A percentile compares a stretch with the other conserved stretches of the same genome.
Conservation (phyloP, 2,888 invertebrate species). For the Dynastes maya region DNA sequence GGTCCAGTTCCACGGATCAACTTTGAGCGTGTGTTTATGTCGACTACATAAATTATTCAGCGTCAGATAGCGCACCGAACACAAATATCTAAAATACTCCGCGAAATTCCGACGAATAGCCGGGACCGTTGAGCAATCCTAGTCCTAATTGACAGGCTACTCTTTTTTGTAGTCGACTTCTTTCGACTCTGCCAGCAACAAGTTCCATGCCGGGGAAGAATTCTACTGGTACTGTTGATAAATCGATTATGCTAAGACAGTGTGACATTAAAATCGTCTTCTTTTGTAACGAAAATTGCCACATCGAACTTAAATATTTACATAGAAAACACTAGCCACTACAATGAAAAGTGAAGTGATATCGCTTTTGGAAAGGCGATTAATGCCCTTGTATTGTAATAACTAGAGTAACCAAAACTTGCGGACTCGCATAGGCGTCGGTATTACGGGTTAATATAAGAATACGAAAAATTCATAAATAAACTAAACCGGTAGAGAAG, state of each 20-base stretch:
- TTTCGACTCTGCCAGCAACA: constrained; percentile 32
- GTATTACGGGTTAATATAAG: too few relatives aligned
- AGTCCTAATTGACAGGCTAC: constrained; percentile 38
- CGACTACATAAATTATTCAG: constrained; percentile 50
- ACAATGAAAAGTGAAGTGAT: too few relatives aligned
- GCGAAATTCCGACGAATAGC: constrained; percentile 34
- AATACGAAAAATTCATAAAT: too few relatives aligned
- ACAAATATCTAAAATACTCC: constrained; percentile 44
- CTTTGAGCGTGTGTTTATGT: constrained; percentile 37
- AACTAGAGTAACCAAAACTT: too few relatives aligned
- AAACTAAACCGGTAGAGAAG: too few relatives aligned
- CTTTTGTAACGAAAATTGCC: neutral
- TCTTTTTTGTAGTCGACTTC: constrained; percentile 36
- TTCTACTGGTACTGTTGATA: neutral
- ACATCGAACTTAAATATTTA: too few relatives aligned
- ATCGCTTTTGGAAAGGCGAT: too few relatives aligned
- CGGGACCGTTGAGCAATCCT: constrained; percentile 29
- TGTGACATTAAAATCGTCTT: constrained; percentile 6
- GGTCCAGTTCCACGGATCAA: constrained; percentile 44
- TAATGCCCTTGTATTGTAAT: too few relatives aligned
- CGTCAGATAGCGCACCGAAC: constrained; percentile 30
- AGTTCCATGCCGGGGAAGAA: constrained; percentile 14
- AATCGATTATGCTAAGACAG: constrained; percentile 12
- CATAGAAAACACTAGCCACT: too few relatives aligned
- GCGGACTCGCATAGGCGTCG: too few relatives aligned